phyloP scores from a whole-genome alignment of 2,888 invertebrate species.

The Miltochrista miniata region DNA sequence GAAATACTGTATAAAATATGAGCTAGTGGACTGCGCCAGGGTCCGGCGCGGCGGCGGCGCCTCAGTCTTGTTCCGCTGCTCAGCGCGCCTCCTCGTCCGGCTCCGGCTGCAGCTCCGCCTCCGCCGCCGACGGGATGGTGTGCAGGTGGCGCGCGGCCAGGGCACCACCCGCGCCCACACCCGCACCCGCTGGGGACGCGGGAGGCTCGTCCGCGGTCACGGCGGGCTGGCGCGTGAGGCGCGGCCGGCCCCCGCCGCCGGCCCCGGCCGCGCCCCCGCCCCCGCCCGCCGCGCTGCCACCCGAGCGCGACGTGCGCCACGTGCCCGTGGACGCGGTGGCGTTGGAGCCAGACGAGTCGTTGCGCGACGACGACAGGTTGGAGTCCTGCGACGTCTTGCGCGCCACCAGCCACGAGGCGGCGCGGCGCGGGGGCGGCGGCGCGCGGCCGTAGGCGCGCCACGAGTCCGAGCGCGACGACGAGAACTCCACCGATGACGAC shows the following conservation, averaged over 20 bases:
- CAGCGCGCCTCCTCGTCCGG: conserved; percentile 51
- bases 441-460: conserved; percentile 92
- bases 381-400: conserved; percentile 96
- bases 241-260: conserved; percentile 91
- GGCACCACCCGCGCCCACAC: conserved; percentile 36
- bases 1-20: not conserved
- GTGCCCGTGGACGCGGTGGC: conserved; percentile 96
- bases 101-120: conserved; percentile 60
- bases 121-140: conserved; percentile 73
- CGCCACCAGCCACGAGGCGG: conserved; percentile 95
- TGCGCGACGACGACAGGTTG: conserved; percentile 94
- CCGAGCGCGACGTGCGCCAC: conserved; percentile 94
- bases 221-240: conserved; percentile 91
- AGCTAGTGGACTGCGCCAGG: no score
- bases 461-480: conserved; percentile 93
- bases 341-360: conserved; percentile 95
- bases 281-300: conserved; percentile 89
- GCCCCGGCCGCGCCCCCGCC: conserved; percentile 84
- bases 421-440: conserved; percentile 91
- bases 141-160: conserved; percentile 60
- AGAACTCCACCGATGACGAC: conserved; percentile 95
- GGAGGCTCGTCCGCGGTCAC: conserved; percentile 89
- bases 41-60: not conserved
- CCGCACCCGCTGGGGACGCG: conserved; percentile 53
- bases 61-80: conserved; percentile 8